phyloP scores from a whole-genome alignment of 2,888 invertebrate genomes.

The Cryptus viduatorius region DNA sequence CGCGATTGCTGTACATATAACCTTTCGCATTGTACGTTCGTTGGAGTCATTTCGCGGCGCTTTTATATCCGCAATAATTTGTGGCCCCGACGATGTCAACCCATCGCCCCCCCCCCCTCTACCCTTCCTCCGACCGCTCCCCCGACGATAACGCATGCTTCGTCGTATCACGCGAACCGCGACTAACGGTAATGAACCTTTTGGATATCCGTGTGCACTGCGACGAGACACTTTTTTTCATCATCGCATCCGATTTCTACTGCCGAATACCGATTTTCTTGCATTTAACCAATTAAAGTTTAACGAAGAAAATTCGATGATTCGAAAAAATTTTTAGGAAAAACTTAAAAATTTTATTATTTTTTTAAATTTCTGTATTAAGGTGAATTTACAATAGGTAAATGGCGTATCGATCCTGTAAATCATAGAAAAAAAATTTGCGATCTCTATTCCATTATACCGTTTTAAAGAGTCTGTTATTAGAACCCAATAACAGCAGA shows the following conservation, averaged over 20 bases:
- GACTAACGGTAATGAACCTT: conserved; percentile 77
- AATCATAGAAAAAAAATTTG: no score
- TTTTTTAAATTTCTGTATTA: no score
- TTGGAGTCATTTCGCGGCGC: conserved; percentile 73
- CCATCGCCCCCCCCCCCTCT: conserved; percentile 11
- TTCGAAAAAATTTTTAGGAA: no score
- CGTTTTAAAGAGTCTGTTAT: no score
- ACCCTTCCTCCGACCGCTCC: no score
- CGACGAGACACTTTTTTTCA: background rate
- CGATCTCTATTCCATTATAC: no score
- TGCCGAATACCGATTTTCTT: background rate
- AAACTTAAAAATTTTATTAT: no score
- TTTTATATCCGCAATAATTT: conserved; percentile 79
- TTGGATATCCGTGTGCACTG: background rate
- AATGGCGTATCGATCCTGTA: no score
- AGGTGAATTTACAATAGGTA: no score
- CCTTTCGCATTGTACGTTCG: conserved; percentile 60
- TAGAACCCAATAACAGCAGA: no score
- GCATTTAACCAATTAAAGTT: background rate
- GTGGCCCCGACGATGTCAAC: conserved; percentile 53
- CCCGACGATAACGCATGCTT: conserved; percentile 26
- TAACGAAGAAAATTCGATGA: no score
- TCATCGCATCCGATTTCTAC: background rate
- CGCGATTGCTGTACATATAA: background rate
- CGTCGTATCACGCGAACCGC: conserved; percentile 71